phyloP scores from a whole-genome alignment of 2,797 vertebrate species.

The Anguilla megastoma region DNA sequence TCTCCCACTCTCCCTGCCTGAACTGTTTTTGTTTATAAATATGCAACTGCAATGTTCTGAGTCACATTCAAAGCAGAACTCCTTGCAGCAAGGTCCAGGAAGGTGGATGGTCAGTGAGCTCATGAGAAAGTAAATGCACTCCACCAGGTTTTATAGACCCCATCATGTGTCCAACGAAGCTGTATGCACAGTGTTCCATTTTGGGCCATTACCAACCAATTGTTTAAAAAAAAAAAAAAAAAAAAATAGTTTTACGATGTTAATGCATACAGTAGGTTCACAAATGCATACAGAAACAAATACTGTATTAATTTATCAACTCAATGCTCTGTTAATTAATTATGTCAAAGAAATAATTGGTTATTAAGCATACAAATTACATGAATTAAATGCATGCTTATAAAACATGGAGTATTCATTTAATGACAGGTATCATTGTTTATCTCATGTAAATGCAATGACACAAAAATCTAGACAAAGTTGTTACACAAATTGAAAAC shows the following conservation, averaged over 20 bases:
- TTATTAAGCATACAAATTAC: no score
- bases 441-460: background rate
- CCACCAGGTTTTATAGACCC: background rate
- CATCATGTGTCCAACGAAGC: background rate
- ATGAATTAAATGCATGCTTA: no score
- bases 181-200: background rate
- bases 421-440: background rate
- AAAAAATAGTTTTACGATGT: background rate
- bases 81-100: conserved; percentile 18
- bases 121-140: background rate
- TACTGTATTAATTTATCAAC: background rate
- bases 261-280: background rate
- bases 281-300: background rate
- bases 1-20: conserved; percentile 1
- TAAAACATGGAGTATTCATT: background rate
- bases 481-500: background rate
- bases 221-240: background rate
- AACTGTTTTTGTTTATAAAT: conserved; percentile 18
- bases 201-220: background rate
- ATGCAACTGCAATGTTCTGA: background rate
- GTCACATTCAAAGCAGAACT: conserved; percentile 1
- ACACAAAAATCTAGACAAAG: background rate
- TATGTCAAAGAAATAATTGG: no score
- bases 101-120: background rate
- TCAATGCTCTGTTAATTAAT: no score